Conservation (phyloP, 2,888 invertebrate genomes). For the Neocrepidodera transversa region DNA sequence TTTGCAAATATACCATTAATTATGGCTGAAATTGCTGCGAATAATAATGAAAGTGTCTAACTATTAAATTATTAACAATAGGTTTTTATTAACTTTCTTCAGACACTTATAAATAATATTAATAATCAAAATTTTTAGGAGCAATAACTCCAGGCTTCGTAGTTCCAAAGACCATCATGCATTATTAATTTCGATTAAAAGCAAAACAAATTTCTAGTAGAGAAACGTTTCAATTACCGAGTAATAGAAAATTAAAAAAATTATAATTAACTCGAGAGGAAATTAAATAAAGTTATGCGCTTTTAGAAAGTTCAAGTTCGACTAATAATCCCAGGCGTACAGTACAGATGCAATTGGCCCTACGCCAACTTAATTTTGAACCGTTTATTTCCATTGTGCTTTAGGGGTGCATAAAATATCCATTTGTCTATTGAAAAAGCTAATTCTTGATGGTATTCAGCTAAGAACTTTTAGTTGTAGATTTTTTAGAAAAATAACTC, state of each 20-base stretch:
- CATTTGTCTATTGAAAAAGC: not conserved
- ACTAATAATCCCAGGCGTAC: constrained; percentile 2
- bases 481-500: too few species aligned
- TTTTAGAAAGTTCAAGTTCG: constrained; percentile 31
- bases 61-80: too few species aligned
- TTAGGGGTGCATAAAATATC: constrained; percentile 8
- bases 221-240: constrained; percentile 5
- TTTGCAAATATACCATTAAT: too few species aligned
- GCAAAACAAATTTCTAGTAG: not conserved
- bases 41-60: too few species aligned
- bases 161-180: not conserved
- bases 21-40: too few species aligned
- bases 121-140: too few species aligned
- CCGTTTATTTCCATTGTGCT: constrained; percentile 3
- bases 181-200: constrained; percentile 1
- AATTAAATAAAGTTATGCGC: constrained; percentile 16
- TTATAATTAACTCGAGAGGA: constrained; percentile 14
- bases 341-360: constrained; percentile 24
- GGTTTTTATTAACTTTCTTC: too few species aligned
- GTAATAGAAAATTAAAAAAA: constrained; percentile 19
- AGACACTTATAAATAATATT: too few species aligned
- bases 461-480: too few species aligned
- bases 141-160: too few species aligned
- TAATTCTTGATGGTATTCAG: constrained; percentile 2
- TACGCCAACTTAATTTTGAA: constrained; percentile 22